phyloP scores from a whole-genome alignment of 2,113 vertebrate species.

The Otis tarda region DNA sequence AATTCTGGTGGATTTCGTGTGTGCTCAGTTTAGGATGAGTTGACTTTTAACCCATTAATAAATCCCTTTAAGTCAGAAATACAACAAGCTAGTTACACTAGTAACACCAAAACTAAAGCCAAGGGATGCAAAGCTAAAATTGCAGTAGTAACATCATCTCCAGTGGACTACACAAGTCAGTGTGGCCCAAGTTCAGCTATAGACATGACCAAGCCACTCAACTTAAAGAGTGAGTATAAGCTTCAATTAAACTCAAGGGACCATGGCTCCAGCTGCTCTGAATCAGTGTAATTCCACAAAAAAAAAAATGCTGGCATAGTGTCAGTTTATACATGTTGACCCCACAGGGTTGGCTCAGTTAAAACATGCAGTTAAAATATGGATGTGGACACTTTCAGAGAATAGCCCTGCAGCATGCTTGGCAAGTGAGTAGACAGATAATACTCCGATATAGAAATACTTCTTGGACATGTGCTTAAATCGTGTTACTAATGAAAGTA shows the following conservation, averaged over 20 bases:
- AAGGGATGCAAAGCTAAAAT: neutral
- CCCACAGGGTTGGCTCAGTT: neutral
- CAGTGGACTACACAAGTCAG: no score
- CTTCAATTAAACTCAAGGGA: neutral
- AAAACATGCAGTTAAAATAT: neutral
- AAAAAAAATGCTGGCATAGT: neutral
- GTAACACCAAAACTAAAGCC: neutral
- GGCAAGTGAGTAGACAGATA: neutral
- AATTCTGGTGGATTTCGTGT: neutral
- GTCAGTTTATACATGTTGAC: neutral
- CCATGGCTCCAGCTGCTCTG: neutral
- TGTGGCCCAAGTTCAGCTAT: neutral
- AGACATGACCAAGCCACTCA: neutral
- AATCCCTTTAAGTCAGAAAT: neutral
- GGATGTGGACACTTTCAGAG: neutral
- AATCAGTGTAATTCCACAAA: neutral
- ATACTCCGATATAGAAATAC: neutral
- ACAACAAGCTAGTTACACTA: neutral
- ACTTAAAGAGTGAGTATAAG: neutral
- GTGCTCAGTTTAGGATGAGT: neutral
- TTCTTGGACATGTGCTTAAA: neutral
- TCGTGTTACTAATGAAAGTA: neutral
- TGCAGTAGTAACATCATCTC: neutral
- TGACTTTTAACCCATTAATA: neutral
- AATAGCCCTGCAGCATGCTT: neutral